A percentile compares a stretch with the other conserved stretches of the same genome.
These are phyloP conservation scores for Elgaria multicarinata DNA, from an alignment of 2,113 vertebrate species.

Conservation along the genomic window DNA sequence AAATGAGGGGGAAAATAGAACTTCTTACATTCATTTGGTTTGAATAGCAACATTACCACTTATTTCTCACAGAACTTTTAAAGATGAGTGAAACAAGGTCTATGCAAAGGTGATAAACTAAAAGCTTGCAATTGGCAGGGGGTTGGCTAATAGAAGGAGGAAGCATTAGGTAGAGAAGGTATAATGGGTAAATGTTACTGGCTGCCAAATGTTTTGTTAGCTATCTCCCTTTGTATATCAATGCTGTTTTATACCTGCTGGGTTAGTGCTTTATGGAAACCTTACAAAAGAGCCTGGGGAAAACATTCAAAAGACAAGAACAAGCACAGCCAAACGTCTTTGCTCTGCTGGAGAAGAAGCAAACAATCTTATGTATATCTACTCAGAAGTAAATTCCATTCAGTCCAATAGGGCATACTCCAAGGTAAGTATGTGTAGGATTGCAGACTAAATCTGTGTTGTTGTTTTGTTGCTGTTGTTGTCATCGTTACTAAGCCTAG, in stretches of 20 bases:
- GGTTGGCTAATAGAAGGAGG: constrained; percentile 1
- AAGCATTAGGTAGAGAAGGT: constrained; percentile 24
- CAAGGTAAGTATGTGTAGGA: neutral
- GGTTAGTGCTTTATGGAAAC: constrained; percentile 9
- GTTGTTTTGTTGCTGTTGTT: neutral
- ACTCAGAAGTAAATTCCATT: neutral
- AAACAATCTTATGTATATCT: neutral
- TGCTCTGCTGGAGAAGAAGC: constrained; percentile 8
- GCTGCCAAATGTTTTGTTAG: constrained; percentile 29
- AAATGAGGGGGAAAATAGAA: neutral
- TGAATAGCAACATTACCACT: neutral
- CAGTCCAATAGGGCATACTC: neutral
- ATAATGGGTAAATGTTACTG: constrained; percentile 25
- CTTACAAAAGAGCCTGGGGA: constrained; percentile 13
- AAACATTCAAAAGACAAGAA: neutral
- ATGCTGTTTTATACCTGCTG: constrained; percentile 28
- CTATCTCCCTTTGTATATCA: constrained; percentile 12
- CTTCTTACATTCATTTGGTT: neutral
- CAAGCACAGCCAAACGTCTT: constrained; percentile 1
- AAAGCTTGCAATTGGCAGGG: constrained; percentile 11
- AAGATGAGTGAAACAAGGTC: neutral
- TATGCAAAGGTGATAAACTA: constrained; percentile 16
- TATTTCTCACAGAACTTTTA: constrained; percentile 9
- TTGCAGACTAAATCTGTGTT: neutral
- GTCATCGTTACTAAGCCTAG: neutral